Conservation (phyloP, 2,113 vertebrate species). For the Struthio camelus region DNA sequence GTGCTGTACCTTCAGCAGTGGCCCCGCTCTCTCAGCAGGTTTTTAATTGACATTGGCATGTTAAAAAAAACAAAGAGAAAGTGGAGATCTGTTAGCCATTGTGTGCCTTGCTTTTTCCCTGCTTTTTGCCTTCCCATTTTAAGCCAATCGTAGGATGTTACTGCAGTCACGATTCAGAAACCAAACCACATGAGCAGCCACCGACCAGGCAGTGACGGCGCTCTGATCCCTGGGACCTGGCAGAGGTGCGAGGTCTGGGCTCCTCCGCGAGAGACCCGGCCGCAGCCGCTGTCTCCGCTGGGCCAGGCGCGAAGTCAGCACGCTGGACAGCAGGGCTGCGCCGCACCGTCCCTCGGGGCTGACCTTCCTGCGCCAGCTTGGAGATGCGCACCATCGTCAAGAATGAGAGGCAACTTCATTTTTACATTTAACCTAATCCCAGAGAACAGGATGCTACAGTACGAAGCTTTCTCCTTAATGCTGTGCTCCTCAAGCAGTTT, state of each 20-base stretch:
- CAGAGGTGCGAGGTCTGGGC: background rate
- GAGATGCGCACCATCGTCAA: too few relatives aligned
- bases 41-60: background rate
- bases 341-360: background rate
- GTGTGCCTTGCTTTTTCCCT: background rate
- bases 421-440: background rate
- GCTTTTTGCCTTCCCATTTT: background rate
- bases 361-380: too few relatives aligned
- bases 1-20: background rate
- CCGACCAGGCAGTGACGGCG: rapidly evolving
- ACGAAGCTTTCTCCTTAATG: too few relatives aligned
- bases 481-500: too few relatives aligned
- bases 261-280: background rate
- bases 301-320: background rate
- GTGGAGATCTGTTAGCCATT: background rate
- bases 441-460: background rate
- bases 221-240: background rate
- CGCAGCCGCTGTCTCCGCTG: rapidly evolving
- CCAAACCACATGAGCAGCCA: background rate
- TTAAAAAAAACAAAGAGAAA: background rate
- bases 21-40: background rate
- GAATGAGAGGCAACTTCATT: background rate
- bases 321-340: background rate
- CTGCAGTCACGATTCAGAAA: background rate
- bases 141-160: background rate